Conservation (phyloP, 1,140 invertebrate genomes). For the Oryzaephilus surinamensis region DNA sequence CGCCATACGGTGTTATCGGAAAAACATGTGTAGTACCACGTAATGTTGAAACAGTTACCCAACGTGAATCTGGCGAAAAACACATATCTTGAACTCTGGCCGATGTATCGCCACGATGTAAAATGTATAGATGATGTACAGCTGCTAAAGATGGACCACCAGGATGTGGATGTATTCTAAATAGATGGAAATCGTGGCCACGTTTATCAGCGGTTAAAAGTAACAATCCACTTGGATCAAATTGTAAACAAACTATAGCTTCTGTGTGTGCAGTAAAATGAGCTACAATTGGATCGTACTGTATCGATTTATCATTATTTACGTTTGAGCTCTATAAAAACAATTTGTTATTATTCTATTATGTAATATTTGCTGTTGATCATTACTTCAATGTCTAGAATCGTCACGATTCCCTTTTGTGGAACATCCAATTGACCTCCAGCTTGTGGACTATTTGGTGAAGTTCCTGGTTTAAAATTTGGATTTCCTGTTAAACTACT, state of each 20-base stretch:
- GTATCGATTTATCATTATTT: constrained; percentile 36
- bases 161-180: constrained; percentile 88
- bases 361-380: not conserved
- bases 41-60: constrained; percentile 89
- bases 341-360: too few species aligned
- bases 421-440: constrained; percentile 41
- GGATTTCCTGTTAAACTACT: constrained; percentile 69
- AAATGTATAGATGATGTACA: constrained; percentile 92
- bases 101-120: constrained; percentile 80
- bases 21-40: constrained; percentile 96
- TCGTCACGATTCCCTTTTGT: constrained; percentile 77
- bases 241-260: constrained; percentile 80
- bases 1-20: constrained; percentile 95
- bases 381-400: constrained; percentile 71
- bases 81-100: constrained; percentile 79
- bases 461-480: constrained; percentile 30
- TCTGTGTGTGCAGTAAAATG: constrained; percentile 93
- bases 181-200: constrained; percentile 95
- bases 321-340: constrained; percentile 15
- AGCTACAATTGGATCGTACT: constrained; percentile 64
- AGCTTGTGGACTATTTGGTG: constrained; percentile 35
- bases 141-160: constrained; percentile 74
- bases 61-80: constrained; percentile 85
- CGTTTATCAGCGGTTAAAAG: constrained; percentile 84
- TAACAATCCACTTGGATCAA: constrained; percentile 85